Evolutionary conservation across 1,140 invertebrate genomes (phyloP), one percentile per base, ranked within the genome.

Genomic region (Bombus consobrinus): DNA sequence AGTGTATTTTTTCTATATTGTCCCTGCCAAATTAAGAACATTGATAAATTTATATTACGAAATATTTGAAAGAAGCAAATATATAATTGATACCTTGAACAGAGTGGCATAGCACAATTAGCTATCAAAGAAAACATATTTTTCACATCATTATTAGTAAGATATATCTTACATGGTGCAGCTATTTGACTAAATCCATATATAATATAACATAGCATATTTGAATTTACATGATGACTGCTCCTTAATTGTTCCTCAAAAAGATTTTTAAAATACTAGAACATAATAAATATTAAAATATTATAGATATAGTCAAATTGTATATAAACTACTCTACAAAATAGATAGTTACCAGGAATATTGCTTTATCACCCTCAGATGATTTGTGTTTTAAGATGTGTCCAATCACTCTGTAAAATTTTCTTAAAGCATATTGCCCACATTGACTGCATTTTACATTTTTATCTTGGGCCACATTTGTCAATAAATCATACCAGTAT

Each of bases 161-260:
- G 80, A 85, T 89, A 90, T 75, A 85, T 81, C 88, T 92, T 92
- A 81, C 91, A 93, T 34, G 92, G 76, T 41, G 80, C 90, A 75
- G 92, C 89, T 69, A 95, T 87, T 83, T 94, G 92, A 86, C 94
- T 94, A 77, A 92, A 93, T 62, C 93, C 94, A 88, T 93, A 93
- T 68, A 95, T 75, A 43, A 85, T 78, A 12, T 93, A 83, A 82
- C 76, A 76, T 43, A 90, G 84, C n/a, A 87, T 84, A 39, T 34
- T 80, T n/a, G 82, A 39, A 57, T 78, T 59, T 68, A 86, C 34
- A 3, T 43, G n/a, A 37, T 81, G 47, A 72, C 57, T 57, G 47
- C 79, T 77, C 57, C 59, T 75, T 2, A 94, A 43, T 59, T 82
- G 53, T 73, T 80, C n/a, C 25, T 86, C 34, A 53, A 91, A 86